Conservation (phyloP, 1,140 invertebrate species). For the Pomacea maculata region DNA sequence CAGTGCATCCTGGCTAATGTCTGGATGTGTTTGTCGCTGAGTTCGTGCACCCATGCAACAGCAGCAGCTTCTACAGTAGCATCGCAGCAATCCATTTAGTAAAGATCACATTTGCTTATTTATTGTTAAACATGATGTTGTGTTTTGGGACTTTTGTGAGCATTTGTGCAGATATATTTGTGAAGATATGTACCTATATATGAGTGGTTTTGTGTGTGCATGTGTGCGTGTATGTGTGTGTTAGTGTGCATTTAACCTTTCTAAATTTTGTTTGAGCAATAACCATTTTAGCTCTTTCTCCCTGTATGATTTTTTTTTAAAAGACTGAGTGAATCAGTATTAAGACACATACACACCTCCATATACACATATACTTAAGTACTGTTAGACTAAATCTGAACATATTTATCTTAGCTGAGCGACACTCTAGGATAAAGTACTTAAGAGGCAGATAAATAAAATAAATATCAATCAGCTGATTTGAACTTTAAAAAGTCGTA, state of each 20-base stretch:
- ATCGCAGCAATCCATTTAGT: not conserved
- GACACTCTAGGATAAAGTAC: no score
- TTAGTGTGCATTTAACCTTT: not conserved
- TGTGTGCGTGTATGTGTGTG: conserved; percentile 4
- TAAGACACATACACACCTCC: no score
- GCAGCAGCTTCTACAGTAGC: not conserved
- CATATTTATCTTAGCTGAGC: no score
- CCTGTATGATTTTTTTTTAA: no score
- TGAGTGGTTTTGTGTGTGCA: conserved; percentile 12
- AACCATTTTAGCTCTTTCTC: no score
- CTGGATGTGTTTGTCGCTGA: not conserved
- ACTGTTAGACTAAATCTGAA: no score
- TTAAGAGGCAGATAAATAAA: no score
- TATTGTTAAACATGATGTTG: not conserved
- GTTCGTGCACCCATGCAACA: not conserved
- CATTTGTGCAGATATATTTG: conserved; percentile 6
- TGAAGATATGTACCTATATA: conserved; percentile 3
- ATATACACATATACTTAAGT: not conserved
- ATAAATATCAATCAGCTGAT: no score
- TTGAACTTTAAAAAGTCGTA: no score
- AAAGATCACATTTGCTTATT: not conserved
- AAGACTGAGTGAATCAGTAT: no score
- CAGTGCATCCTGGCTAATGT: not conserved
- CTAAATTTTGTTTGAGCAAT: no score
- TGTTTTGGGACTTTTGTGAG: not conserved